phyloP scores from a whole-genome alignment of 2,888 invertebrate genomes.

The Gymnosoma rotundatum region DNA sequence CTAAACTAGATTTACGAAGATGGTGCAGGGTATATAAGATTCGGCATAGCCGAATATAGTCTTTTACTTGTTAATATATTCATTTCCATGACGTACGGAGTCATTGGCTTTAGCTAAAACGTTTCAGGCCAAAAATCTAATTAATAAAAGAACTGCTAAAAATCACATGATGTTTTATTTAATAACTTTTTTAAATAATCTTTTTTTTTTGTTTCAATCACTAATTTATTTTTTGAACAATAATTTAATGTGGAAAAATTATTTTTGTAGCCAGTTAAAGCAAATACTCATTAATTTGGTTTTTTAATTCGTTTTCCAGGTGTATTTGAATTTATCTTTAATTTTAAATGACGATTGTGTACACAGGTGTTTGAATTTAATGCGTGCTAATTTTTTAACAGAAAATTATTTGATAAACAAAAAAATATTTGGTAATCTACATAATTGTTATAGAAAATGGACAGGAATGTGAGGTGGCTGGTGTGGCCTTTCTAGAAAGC shows the following conservation, averaged over 20 bases:
- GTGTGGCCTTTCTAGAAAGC: too few species aligned
- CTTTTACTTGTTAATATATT: too few species aligned
- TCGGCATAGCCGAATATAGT: too few species aligned
- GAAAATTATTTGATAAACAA: too few species aligned
- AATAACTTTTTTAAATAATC: not conserved
- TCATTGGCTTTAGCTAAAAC: not conserved
- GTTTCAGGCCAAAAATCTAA: slow-evolving; percentile 14
- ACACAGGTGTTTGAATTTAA: not conserved
- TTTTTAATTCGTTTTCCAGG: not conserved
- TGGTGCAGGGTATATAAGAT: too few species aligned
- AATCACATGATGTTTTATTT: slow-evolving; percentile 26
- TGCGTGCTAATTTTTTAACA: not conserved
- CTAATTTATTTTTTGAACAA: not conserved
- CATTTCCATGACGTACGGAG: too few species aligned
- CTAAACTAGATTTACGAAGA: too few species aligned
- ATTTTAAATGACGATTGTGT: not conserved
- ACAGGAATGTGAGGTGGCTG: too few species aligned
- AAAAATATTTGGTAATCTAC: too few species aligned
- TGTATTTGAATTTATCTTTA: not conserved
- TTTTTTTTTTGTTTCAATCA: not conserved
- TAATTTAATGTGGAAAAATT: not conserved
- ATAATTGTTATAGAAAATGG: too few species aligned
- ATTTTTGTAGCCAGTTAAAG: not conserved
- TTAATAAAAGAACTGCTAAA: not conserved
- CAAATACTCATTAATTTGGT: not conserved